Evolutionary conservation across 2,797 vertebrate genomes (phyloP).

Genomic region (Gambelia wislizenii): DNA sequence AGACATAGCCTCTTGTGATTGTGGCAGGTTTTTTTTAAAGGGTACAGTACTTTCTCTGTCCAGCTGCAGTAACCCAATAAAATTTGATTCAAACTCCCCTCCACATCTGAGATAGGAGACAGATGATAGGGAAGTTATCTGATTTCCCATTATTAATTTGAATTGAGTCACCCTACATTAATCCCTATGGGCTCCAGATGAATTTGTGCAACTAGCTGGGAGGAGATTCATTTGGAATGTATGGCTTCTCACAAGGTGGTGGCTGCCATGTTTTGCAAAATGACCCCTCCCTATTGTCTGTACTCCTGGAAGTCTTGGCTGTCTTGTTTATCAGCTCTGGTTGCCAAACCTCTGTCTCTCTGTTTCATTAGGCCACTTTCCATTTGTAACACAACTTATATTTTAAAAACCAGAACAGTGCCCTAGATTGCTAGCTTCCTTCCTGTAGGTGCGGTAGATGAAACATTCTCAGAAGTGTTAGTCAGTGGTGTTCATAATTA

Average conservation of each 20-base stretch:
- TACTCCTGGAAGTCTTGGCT: constrained; percentile 7
- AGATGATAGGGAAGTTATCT: constrained; percentile 20
- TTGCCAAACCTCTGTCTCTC: background rate
- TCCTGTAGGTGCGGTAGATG: constrained; percentile 68
- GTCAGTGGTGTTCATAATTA: constrained; percentile 68
- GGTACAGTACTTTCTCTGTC: background rate
- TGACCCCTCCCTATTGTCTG: background rate
- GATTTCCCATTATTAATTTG: constrained; percentile 31
- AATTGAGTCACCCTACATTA: constrained; percentile 10
- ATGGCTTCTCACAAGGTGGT: constrained; percentile 11
- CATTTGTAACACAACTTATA: background rate
- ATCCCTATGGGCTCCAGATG: background rate
- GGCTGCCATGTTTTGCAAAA: background rate
- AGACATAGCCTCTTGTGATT: background rate
- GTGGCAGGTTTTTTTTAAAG: background rate
- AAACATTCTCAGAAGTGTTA: constrained; percentile 58
- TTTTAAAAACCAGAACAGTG: constrained; percentile 34
- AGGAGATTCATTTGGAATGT: background rate
- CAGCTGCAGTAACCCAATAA: background rate
- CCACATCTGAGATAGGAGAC: constrained; percentile 27
- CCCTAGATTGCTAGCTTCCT: constrained; percentile 50
- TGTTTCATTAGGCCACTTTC: constrained; percentile 8
- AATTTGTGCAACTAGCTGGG: background rate
- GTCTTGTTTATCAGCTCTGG: background rate
- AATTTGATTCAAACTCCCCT: background rate